Base-by-base conservation (phyloP, 2,113 vertebrate genomes). In the Ceyx margarethae region DNA sequence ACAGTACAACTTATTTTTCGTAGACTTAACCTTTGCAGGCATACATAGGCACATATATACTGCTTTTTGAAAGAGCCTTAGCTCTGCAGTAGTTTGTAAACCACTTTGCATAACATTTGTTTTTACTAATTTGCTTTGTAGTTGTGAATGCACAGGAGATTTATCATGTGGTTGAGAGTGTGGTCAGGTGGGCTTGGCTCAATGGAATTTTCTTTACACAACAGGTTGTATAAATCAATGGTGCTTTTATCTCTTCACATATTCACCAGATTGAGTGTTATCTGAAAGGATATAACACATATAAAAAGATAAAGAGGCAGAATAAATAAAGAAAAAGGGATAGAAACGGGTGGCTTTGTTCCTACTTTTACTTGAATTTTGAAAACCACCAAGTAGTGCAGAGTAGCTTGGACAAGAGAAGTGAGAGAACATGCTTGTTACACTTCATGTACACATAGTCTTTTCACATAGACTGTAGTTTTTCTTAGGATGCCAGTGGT, bases 71-170 rank as follows among this genome's bases (percentile, higher is more conserved):
- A 76, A 54, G 45, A 71, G 21, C 25, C 40, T 58, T 89, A 37
- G 11, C 43, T 78, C 56, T 73, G 35, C 19, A 21, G 18, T 20
- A 15, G 10, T 68, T 83, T 77, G 42, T 66, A 66, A 72, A 37
- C 46, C 13, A 46, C 60, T 26, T 61, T 66, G 19, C 8, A 4
- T 20, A 74, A 21, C 37, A 20, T 64, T 48, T 57, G 1, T n/a
- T 88, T 72, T 73, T 4, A 2, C 25, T 37, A 8, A 60, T 68
- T 68, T 68, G 4, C n/a, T 45, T 31, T 15, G 19, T 50, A 61
- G 18, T 3, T 28, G 6, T 61, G 40, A 60, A 15, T 15, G 19
- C 0, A 0, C 9, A 16, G 58, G 35, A 62, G 16, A 25, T 4
- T 1, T 7, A 21, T 56, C 50, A 12, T 2, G 11, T 61, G 10